Base-by-base conservation (phyloP, 1,140 invertebrate species). In the Drosophila kohkoa region DNA sequence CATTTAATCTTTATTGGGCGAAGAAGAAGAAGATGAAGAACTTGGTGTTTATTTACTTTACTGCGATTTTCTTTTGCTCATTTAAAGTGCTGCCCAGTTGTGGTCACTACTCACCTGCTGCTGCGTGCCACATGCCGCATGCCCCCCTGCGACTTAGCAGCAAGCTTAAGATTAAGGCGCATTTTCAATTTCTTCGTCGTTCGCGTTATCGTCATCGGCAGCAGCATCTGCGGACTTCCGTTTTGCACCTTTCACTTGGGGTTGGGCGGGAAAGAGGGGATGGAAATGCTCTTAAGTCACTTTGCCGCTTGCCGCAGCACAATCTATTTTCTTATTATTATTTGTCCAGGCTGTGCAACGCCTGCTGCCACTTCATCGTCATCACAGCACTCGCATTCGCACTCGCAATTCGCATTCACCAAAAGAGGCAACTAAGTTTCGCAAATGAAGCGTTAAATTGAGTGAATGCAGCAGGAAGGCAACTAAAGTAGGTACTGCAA, bases 371-470 rank as follows among this genome's bases (percentile, higher is more conserved):
- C 45, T 64, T 46, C 55, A 30, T 62, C 28, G 5, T 32, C 32
- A 32, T 5, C 32, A 7, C 32, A 32, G 32, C 35, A 38, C 8
- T 38, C 35, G 35, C 35, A 8, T 10, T 38, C 35, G 20, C 32
- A 38, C 8, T 38, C 35, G 35, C 35, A 8, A 8, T 10, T 38
- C 35, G 20, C 32, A 38, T 60, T 63, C 51, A 62, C 13, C 46
- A 71, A 65, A 43, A 55, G 43, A 25, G 58, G 10, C 7, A 67
- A 52, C 71, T 54, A 51, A 48, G 32, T 67, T 85, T 75, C 74
- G 75, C 75, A 83, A 87, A 88, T 88, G 83, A 82, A 88, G 72
- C 80, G 85, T 77, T 88, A 88, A 87, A 83, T 88, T 87, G 69
- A 76, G 51, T 79, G 73, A 82, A 68, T 62, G 76, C 62, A 35